phyloP scores from a whole-genome alignment of 2,888 invertebrate genomes.

The Eristalinus aeneus region DNA sequence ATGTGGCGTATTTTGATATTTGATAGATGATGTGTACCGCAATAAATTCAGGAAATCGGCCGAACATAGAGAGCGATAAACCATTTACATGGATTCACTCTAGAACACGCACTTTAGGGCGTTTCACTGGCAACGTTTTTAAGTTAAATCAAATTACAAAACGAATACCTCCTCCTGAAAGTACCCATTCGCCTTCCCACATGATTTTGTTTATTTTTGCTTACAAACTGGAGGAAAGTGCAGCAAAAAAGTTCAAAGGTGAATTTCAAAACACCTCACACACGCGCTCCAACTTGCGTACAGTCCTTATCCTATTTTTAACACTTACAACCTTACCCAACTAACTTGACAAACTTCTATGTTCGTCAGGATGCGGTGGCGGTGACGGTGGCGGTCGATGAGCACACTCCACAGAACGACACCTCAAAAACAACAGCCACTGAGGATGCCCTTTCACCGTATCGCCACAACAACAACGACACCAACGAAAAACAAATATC shows the following conservation, averaged over 20 bases:
- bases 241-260: neutral
- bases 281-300: neutral
- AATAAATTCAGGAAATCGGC: no score
- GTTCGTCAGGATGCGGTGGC: neutral
- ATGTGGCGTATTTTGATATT: no score
- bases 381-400: neutral
- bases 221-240: neutral
- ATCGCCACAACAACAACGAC: conserved; percentile 19
- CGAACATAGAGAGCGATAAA: no score
- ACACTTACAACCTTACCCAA: neutral
- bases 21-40: no score
- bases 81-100: no score
- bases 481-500: conserved; percentile 49
- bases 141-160: no score
- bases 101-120: neutral
- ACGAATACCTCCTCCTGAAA: no score
- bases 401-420: neutral
- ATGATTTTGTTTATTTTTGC: no score
- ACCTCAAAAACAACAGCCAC: conserved; percentile 17
- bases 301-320: neutral
- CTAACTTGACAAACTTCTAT: neutral
- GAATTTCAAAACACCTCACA: neutral
- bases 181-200: no score
- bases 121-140: neutral
- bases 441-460: conserved; percentile 2